Base-by-base conservation (phyloP, 2,888 invertebrate genomes). In the Dorcus parallelipipedus region DNA sequence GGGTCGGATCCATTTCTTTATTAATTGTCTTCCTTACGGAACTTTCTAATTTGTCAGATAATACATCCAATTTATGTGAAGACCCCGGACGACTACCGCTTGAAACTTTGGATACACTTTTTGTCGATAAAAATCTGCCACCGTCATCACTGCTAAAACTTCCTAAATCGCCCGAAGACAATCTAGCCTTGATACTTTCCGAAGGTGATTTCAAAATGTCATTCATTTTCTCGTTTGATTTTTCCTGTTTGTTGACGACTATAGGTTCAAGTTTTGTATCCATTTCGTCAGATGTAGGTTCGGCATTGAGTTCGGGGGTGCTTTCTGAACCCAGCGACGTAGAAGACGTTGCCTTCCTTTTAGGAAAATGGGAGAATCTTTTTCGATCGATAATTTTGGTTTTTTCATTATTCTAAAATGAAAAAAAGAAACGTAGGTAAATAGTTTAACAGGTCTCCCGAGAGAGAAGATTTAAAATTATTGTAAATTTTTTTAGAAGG, bases 101-200 rank as follows among this genome's bases (percentile, higher is more conserved):
- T 9, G 47, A 41, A 26, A 62, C 56, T 20, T 52, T 38, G 20
- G 1, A 14, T 14, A 14, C 1, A 14, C 52, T 54, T 14, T 52
- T 39, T 9, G 56, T 56, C 33, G 47, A 59, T 39, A 23, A 23
- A 10, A 9, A 38, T 40, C 33, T 57, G 17, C 47, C 43, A 9
- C 43, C 49, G 14, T 47, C 52, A 9, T 58, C 58, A 10, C 57
- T 54, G n/a, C 54, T 45, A 17, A 38, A 49, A 3, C 50, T 38
- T 23, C 57, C 60, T 26, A 62, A 49, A 53, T 64, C 62, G 64
- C 45, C 65, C 60, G 20, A 62, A 59, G 1, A 59, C 49, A 40
- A 66, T 66, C 51, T 65, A 66, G n/a, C 56, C 60, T 3, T 79
- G 73, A 84, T 82, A 14, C 80, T 81, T 72, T 84, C 83, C 1